Evolutionary conservation across 1,140 invertebrate genomes (phyloP), one percentile per base, ranked within the genome.

Genomic region (Pogonomyrmex californicus): DNA sequence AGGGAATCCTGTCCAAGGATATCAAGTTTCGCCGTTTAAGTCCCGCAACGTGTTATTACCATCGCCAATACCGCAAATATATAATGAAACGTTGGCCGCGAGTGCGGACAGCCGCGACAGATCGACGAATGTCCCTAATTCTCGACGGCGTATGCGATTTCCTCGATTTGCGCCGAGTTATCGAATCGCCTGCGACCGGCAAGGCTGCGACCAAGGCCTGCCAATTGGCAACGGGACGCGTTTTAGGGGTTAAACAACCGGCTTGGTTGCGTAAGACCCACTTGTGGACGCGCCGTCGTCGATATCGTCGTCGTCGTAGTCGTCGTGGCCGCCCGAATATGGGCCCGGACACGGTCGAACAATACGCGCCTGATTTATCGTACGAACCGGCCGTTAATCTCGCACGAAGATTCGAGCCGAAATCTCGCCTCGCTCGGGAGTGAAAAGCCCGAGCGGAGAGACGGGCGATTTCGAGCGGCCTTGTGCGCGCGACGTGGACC

Each of bases 161-260:
- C 41, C 33, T 71, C 65, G 38, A 44, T 60, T 82, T 73, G 70
- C 78, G 14, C 4, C 78, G 78, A 44, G 38, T 23, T 30, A 6
- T 49, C 65, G 65, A 68, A 68, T 12, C 60, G 17, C 58, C 23
- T 10, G 30, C 14, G 41, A 47, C 23, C 78, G 66, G 38, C 65
- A 81, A 81, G 49, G 65, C 78, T 81, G 65, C 38, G 14, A 56
- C 65, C 78, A 71, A 71, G 65, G 54, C 54, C 30, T 73, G 79
- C 66, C 79, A 82, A 82, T 73, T 82, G 79, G 79, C 79, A 82
- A 33, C 79, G 30, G 49, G 23, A 73, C 49, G n/a, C 17, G 3
- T 60, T 58, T 73, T 47, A 71, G 66, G 66, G 66, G 79, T 82
- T 82, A 82, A 82, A 82, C 79, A 73, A 82, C 65, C 65, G 38